Evolutionary conservation across 2,888 invertebrate genomes (phyloP), one percentile per base, ranked within the genome.

Genomic region (Heliconius aoede): DNA sequence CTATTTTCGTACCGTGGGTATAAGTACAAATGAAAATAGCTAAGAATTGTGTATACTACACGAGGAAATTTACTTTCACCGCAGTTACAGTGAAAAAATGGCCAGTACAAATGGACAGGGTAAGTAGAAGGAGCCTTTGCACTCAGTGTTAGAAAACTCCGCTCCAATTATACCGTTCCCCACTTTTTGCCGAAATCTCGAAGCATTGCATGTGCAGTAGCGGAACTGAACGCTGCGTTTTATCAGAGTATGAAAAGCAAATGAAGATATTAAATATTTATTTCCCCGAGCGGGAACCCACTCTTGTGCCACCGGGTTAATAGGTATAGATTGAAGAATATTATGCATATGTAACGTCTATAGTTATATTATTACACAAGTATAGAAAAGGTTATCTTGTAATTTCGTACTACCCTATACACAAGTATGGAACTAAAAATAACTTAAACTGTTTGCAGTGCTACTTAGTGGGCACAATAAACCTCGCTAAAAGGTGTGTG

Each of bases 391-490:
- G 26, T 60, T 60, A 26, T 60, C 72, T 28, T 72, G 60, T 36
- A 72, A 60, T 26, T 21, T 24, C 32, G 15, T 58, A 58, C 26
- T n/a, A 24, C 55, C 18, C 55, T 55, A 55, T 72, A 72, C 36
- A 36, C 24, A 60, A 36, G 26, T 26, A 24, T 60, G 72, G 60
- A 40, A 77, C 79, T 81, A 78, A 80, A 80, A 78, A 80, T 81
- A 82, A 67, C 79, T 72, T 73, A 79, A 74, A 76, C 61, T 79
- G 78, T 81, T 81, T 81, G 73, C 79, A 46, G 36, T 62, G 78
- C 78, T 80, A 81, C 81, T 81, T 81, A 81, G 81, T 79, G 76
- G 58, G 77, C 76, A 78, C 80, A 80, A 80, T 81, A 80, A 80
- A 77, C 77, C 74, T 74, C 75, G 79, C 80, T 79, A 76, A 78